Evolutionary conservation across 2,888 invertebrate species (phyloP).

Genomic region (Aphrophora alni): DNA sequence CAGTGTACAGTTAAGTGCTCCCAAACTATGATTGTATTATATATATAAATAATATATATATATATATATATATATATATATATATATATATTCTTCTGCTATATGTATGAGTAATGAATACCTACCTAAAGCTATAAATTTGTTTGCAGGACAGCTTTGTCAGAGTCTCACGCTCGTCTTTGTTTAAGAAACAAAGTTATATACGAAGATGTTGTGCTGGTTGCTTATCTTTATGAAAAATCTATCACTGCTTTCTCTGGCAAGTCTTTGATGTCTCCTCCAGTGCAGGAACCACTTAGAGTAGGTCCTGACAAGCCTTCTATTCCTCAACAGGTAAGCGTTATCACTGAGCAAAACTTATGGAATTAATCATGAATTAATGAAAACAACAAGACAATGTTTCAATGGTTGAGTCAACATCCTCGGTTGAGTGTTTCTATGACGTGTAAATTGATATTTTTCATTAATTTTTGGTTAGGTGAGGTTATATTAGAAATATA

Average conservation of each 20-base stretch:
- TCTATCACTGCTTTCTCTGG: conserved; percentile 42
- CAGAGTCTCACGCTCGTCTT: conserved; percentile 54
- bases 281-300: neutral
- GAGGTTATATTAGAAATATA: no score
- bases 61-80: no score
- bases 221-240: conserved; percentile 52
- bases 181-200: conserved; percentile 51
- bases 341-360: no score
- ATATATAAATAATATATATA: no score
- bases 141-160: conserved; percentile 51
- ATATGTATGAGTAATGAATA: no score
- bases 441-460: no score
- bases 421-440: no score
- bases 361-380: neutral
- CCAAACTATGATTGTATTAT: no score
- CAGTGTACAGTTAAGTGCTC: no score
- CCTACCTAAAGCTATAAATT: no score
- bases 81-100: no score
- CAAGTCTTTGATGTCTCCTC: conserved; percentile 35
- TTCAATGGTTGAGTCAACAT: neutral
- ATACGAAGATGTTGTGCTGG: conserved; percentile 53
- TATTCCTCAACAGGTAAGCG: conserved; percentile 38
- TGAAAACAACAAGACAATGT: neutral
- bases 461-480: no score
- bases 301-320: neutral